phyloP scores from a whole-genome alignment of 1,140 invertebrate genomes.

The Micrasema longulum region DNA sequence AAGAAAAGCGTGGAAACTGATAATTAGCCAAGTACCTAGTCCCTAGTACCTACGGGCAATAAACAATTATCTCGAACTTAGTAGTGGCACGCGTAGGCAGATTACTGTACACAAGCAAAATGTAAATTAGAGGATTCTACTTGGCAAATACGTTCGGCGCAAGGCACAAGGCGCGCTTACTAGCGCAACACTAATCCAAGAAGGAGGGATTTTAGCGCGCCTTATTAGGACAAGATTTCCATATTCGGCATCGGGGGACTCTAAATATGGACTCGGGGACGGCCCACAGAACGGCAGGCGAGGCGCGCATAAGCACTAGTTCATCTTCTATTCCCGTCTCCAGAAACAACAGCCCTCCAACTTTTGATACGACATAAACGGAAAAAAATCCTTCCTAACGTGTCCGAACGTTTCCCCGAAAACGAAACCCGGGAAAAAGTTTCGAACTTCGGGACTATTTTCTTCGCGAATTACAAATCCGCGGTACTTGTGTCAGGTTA shows the following conservation, averaged over 20 bases:
- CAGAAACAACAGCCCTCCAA: constrained; percentile 2
- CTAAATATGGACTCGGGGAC: constrained; percentile 81
- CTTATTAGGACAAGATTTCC: constrained; percentile 79
- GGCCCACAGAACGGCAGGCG: constrained; percentile 67
- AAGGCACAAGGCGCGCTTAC: constrained; percentile 17
- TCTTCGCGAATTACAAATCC: constrained; percentile 47
- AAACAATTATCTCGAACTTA: too few species aligned
- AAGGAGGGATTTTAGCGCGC: constrained; percentile 76
- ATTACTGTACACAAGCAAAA: constrained; percentile 18
- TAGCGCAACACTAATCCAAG: constrained; percentile 62
- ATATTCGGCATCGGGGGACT: constrained; percentile 78
- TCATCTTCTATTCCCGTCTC: constrained; percentile 44
- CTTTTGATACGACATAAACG: not conserved
- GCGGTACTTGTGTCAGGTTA: constrained; percentile 57
- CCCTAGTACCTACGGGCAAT: too few species aligned
- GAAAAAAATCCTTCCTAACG: constrained; percentile 23
- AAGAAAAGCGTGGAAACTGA: too few species aligned
- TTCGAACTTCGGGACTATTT: constrained; percentile 50
- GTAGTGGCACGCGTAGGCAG: constrained; percentile 34
- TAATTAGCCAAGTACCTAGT: too few species aligned
- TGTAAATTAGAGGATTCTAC: constrained; percentile 47
- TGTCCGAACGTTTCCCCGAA: constrained; percentile 13
- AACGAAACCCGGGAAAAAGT: constrained; percentile 23
- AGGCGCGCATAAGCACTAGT: constrained; percentile 57
- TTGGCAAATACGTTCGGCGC: constrained; percentile 43